These are phyloP conservation scores for Rhynchomys soricoides DNA, from an alignment of 2,113 vertebrate genomes.

Conservation along the genomic window DNA sequence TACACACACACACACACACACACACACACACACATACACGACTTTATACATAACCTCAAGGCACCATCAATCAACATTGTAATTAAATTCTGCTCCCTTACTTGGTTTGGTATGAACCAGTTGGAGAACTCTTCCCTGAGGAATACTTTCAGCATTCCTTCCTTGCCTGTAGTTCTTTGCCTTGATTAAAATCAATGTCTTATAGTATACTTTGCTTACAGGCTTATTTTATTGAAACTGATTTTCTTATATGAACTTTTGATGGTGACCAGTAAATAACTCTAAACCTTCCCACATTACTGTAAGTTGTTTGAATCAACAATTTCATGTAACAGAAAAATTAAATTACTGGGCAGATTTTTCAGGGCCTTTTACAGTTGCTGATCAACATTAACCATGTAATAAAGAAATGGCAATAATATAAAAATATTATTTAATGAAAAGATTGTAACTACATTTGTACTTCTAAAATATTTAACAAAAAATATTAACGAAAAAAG, in stretches of 20 bases:
- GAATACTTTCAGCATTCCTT: too few relatives aligned
- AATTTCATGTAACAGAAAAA: background rate
- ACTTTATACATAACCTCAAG: too few relatives aligned
- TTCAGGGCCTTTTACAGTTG: background rate
- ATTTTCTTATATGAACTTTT: background rate
- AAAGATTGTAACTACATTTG: constrained; percentile 16
- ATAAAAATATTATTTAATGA: background rate
- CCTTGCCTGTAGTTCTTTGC: too few relatives aligned
- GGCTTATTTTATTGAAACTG: background rate
- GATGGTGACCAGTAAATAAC: background rate
- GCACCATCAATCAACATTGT: too few relatives aligned
- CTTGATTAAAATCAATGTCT: background rate
- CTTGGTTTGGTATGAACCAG: too few relatives aligned
- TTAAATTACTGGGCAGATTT: background rate
- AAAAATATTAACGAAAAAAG: background rate
- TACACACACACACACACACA: background rate
- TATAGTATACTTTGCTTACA: background rate
- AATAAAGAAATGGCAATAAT: background rate
- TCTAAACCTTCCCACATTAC: background rate
- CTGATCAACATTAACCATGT: background rate
- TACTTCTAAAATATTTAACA: constrained; percentile 1
- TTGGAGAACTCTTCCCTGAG: too few relatives aligned
- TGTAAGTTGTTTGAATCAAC: background rate
- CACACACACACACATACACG: too few relatives aligned
- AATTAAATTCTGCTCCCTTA: too few relatives aligned